phyloP scores from a whole-genome alignment of 2,888 invertebrate genomes.

The Leptinotarsa juncta region DNA sequence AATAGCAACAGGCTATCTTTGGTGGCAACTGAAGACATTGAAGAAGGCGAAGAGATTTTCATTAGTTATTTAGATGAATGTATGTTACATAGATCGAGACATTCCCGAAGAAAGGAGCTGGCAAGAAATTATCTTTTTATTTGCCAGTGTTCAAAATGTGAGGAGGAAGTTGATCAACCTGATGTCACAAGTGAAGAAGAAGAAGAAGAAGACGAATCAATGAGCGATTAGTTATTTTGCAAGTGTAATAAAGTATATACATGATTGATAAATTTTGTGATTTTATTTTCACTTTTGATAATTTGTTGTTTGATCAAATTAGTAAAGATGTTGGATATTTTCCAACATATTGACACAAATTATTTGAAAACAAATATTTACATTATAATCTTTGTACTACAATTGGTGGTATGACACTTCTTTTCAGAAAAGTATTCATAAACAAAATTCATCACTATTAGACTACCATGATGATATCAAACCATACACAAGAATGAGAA shows the following conservation, averaged over 20 bases:
- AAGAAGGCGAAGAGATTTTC: conserved; percentile 86
- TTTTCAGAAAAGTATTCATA: too few relatives aligned
- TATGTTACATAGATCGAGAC: conserved; percentile 80
- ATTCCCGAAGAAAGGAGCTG: conserved; percentile 85
- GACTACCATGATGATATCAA: too few relatives aligned
- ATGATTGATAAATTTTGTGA: background rate
- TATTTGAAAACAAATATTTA: too few relatives aligned
- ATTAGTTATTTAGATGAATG: conserved; percentile 94
- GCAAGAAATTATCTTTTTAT: conserved; percentile 85
- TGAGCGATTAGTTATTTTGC: conserved; percentile 26
- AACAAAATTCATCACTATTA: too few relatives aligned
- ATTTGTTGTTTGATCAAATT: too few relatives aligned
- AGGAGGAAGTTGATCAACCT: conserved; percentile 77
- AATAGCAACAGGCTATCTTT: conserved; percentile 81
- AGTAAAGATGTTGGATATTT: too few relatives aligned
- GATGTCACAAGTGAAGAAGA: conserved; percentile 88
- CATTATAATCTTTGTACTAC: too few relatives aligned
- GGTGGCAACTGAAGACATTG: conserved; percentile 78
- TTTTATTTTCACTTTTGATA: background rate
- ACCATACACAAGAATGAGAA: too few relatives aligned
- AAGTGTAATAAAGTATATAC: background rate
- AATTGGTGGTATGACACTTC: too few relatives aligned
- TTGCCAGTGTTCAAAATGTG: conserved; percentile 86
- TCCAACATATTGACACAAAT: too few relatives aligned
- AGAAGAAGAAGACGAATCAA: conserved; percentile 66